Percentiles rank a stretch among this genome's conserved stretches.
Evolutionary conservation across 2,888 invertebrate species (phyloP).

Genomic region (Mechanitis messenoides): DNA sequence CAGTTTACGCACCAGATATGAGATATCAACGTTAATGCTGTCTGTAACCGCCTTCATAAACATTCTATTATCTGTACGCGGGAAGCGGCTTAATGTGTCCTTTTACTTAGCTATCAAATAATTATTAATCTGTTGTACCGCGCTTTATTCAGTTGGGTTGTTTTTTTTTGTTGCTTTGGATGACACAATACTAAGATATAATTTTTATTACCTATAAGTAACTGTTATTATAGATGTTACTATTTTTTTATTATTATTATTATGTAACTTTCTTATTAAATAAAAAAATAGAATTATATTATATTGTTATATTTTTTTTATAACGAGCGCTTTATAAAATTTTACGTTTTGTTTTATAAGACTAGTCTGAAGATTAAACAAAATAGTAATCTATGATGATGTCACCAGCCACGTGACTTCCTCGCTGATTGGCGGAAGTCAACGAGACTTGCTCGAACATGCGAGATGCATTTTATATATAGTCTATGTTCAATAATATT

Average conservation of each 20-base stretch:
- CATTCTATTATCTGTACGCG: constrained; percentile 23
- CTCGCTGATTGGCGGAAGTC: constrained; percentile 22
- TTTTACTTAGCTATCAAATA: constrained; percentile 18
- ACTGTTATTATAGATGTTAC: too few relatives aligned
- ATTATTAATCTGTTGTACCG: background rate
- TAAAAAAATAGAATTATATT: too few relatives aligned
- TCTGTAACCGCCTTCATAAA: constrained; percentile 24
- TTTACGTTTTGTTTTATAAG: too few relatives aligned
- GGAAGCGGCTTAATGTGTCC: constrained; percentile 19
- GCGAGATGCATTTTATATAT: constrained; percentile 16
- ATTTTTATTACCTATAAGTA: too few relatives aligned
- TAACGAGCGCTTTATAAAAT: too few relatives aligned
- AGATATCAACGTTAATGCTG: constrained; percentile 20
- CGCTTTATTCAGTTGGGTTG: background rate
- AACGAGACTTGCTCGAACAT: constrained; percentile 14
- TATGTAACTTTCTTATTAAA: too few relatives aligned
- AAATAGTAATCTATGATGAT: constrained; percentile 11
- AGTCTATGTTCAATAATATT: too few relatives aligned
- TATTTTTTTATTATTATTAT: too few relatives aligned
- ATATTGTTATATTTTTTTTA: too few relatives aligned
- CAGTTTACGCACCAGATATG: constrained; percentile 19
- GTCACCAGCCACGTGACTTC: constrained; percentile 19
- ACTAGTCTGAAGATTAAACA: background rate
- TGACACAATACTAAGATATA: too few relatives aligned
- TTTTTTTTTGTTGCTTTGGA: too few relatives aligned